Conservation (phyloP, 2,888 invertebrate species). For the Diadromus collaris region DNA sequence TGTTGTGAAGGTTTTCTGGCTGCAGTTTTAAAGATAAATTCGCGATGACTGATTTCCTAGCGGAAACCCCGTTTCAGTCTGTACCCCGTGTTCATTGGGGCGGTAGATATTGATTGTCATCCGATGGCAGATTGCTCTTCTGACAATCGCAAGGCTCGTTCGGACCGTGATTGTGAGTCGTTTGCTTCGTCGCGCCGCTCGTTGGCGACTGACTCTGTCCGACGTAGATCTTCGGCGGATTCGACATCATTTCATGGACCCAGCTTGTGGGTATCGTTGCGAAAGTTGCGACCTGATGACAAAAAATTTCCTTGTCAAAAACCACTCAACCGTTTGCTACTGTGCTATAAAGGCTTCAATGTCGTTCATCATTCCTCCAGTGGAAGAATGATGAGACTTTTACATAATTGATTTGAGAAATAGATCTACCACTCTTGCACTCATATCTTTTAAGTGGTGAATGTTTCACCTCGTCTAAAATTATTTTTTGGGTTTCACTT, state of each 20-base stretch:
- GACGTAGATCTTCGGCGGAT: conserved; percentile 39
- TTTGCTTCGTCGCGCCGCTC: conserved; percentile 5
- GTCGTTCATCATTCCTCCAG: neutral
- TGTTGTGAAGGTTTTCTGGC: conserved; percentile 15
- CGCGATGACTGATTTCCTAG: conserved; percentile 42
- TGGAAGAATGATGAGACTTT: no score
- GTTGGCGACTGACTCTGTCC: conserved; percentile 27
- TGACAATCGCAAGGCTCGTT: conserved; percentile 71
- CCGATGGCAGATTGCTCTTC: conserved; percentile 67
- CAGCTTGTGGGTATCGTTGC: conserved; percentile 72
- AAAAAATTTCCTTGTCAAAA: neutral
- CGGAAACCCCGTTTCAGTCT: conserved; percentile 55
- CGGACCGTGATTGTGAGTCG: conserved; percentile 48
- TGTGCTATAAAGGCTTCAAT: neutral
- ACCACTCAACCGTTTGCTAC: neutral
- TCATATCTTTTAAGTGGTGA: no score
- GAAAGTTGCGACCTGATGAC: conserved; percentile 74
- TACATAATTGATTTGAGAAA: no score
- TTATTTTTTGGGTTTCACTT: neutral
- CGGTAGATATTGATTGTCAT: conserved; percentile 66
- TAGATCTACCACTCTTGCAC: no score
- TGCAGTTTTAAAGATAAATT: conserved; percentile 29
- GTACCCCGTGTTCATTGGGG: conserved; percentile 59
- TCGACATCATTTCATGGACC: conserved; percentile 67
- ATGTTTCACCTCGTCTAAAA: no score